Base-by-base conservation (phyloP, 2,113 vertebrate species). In the Neotragus moschatus region DNA sequence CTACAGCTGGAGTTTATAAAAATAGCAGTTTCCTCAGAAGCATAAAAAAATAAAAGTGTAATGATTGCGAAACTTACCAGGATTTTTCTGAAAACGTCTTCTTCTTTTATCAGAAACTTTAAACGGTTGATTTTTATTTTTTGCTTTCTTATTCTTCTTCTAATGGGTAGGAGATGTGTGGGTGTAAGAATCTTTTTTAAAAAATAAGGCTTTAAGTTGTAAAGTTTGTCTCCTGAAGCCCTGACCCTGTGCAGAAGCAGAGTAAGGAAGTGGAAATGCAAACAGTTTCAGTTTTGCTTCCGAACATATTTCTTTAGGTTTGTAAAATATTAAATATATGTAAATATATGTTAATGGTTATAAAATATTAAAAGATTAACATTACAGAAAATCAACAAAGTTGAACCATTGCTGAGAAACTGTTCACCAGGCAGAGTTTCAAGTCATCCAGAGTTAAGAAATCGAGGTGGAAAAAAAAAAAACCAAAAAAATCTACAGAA, bases 51-150 rank as follows among this genome's bases (percentile, higher is more conserved):
- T 16, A 60, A 87, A 97, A 12, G 10, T 88, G 55, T 91, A 75
- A 63, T 60, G 13, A 92, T 49, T 96, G 21, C 91, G 23, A 45
- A 84, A 97, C 97, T 97, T 92, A 97, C 97, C 96, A 88, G 47
- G 26, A 85, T 82, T 97, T 66, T 95, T 25, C 58, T 90, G 92
- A 90, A 97, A 89, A 61, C 19, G 0, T 95, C 7, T 15, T 88
- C 49, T 47, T 95, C 75, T 93, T 92, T 26, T 49, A 26, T 85
- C 55, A 73, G 56, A 91, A 94, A 87, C 5, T 84, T 45, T 73
- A 84, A 58, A 45, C 2, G 28, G 2, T 51, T 84, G 61, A 61
- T 92, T 93, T 93, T 81, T 14, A 90, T 51, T 13, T 4, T 63
- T 75, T 58, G n/a, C 51, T 75, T 63, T 93, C 66, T 91, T 79